Conservation (phyloP, 2,888 invertebrate species). For the Philereme vetulata region DNA sequence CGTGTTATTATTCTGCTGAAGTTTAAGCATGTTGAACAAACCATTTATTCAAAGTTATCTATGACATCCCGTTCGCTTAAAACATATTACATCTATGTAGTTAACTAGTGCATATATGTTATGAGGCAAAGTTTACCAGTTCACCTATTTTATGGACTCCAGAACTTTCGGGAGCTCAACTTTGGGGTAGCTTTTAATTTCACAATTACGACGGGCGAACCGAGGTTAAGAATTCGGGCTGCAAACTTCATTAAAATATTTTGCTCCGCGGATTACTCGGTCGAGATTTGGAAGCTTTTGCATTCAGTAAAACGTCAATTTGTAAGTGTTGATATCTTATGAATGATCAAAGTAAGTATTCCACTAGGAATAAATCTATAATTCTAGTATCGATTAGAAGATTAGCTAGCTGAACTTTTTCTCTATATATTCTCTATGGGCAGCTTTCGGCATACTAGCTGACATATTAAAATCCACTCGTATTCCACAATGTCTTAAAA, state of each 20-base stretch:
- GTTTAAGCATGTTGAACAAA: slow-evolving; percentile 2
- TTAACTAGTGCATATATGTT: neutral
- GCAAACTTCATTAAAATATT: slow-evolving; percentile 72
- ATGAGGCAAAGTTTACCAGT: slow-evolving; percentile 20
- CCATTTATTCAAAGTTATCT: slow-evolving; percentile 23
- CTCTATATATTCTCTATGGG: too few species aligned
- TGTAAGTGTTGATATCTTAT: slow-evolving; percentile 31
- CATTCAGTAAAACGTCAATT: slow-evolving; percentile 42
- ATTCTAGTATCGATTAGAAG: too few species aligned
- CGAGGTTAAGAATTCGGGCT: slow-evolving; percentile 54
- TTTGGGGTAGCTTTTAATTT: slow-evolving; percentile 56
- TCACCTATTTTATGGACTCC: slow-evolving; percentile 23
- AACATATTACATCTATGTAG: slow-evolving; percentile 2
- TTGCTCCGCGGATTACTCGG: slow-evolving; percentile 58
- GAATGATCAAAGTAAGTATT: slow-evolving; percentile 10
- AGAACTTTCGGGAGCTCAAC: slow-evolving; percentile 40
- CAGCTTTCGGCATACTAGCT: too few species aligned
- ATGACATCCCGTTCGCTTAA: slow-evolving; percentile 12
- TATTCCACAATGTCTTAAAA: too few species aligned
- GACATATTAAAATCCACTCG: too few species aligned
- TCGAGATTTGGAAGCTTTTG: slow-evolving; percentile 41
- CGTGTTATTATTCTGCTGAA: neutral
- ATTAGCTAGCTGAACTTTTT: too few species aligned
- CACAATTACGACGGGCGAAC: slow-evolving; percentile 52
- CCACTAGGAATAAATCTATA: neutral